Percentiles rank a stretch among this genome's conserved stretches.
Conservation (phyloP, 2,113 vertebrate species). For the Peromyscus maniculatus region DNA sequence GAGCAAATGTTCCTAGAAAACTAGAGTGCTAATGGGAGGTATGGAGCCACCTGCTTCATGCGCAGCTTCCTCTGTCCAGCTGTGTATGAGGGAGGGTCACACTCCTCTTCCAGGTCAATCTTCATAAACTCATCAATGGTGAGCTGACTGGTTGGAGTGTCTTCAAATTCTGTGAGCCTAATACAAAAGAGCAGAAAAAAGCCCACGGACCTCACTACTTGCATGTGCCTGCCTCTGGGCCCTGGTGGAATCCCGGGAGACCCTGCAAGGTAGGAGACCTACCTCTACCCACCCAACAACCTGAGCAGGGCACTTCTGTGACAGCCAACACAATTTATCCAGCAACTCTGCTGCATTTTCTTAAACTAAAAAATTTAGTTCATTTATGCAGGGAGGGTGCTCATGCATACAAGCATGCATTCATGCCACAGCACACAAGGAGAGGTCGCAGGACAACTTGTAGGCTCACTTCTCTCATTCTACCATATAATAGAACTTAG, state of each 20-base stretch:
- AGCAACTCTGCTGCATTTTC: neutral
- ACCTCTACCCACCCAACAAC: neutral
- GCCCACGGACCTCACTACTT: rapidly evolving
- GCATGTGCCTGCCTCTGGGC: rapidly evolving
- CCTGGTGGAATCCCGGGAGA: neutral
- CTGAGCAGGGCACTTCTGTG: rapidly evolving
- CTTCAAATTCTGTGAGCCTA: constrained; percentile 96
- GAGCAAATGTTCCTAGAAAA: neutral
- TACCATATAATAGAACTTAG: neutral
- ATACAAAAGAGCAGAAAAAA: neutral
- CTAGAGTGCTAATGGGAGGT: neutral
- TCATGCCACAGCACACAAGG: neutral
- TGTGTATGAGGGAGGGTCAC: constrained; percentile 96
- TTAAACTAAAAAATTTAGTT: neutral
- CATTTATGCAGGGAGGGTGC: neutral
- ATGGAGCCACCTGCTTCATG: constrained; percentile 88
- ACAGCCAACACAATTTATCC: neutral
- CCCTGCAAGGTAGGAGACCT: rapidly evolving
- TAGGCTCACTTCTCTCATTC: no score
- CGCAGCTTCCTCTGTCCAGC: constrained; percentile 93
- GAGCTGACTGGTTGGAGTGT: constrained; percentile 97
- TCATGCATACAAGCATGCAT: neutral
- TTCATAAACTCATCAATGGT: constrained; percentile 98
- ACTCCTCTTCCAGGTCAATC: constrained; percentile 95
- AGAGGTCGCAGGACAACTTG: neutral